Evolutionary conservation across 2,797 vertebrate species (phyloP).

Genomic region (Coregonus suidteri): DNA sequence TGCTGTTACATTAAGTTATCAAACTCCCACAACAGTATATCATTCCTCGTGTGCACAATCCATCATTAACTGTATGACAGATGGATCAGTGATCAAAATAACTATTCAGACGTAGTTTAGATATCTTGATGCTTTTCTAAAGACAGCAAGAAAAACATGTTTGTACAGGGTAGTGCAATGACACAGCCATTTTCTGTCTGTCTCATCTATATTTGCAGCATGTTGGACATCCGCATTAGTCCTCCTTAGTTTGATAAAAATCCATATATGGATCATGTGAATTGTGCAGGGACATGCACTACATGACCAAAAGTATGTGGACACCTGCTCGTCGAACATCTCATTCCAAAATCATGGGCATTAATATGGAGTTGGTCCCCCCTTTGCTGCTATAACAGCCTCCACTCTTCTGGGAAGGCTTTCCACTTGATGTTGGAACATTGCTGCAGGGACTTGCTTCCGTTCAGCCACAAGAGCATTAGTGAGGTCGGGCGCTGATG

Average conservation of each 20-base stretch:
- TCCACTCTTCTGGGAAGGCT: no score
- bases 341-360: no score
- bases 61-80: constrained; percentile 10
- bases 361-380: no score
- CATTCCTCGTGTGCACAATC: constrained; percentile 14
- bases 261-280: no score
- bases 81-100: neutral
- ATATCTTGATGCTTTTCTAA: neutral
- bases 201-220: neutral
- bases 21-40: constrained; percentile 16
- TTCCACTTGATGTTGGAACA: no score
- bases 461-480: no score
- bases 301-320: no score
- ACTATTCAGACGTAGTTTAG: neutral
- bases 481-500: no score
- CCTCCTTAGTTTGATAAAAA: neutral
- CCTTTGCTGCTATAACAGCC: no score
- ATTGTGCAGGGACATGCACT: no score
- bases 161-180: neutral
- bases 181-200: neutral
- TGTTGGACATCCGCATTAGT: neutral
- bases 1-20: constrained; percentile 6
- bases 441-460: no score
- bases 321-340: no score
- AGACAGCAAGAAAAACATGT: neutral